Evolutionary conservation across 1,140 invertebrate genomes (phyloP).

Genomic region (Ylistrum balloti): DNA sequence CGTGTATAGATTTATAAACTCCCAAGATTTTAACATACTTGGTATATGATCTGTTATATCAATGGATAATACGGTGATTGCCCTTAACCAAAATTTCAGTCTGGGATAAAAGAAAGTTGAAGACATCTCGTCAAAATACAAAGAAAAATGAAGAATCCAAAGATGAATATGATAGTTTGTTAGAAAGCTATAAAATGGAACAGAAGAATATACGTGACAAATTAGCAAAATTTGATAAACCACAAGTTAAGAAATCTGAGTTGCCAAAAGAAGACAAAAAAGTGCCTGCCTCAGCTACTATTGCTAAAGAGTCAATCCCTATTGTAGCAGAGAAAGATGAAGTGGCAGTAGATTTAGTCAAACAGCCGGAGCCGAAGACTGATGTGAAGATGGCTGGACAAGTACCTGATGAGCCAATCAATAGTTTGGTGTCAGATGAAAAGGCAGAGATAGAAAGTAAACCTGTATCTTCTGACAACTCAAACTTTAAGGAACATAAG

Average conservation of each 20-base stretch:
- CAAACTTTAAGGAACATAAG: neutral
- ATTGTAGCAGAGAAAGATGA: neutral
- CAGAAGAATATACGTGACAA: conserved; percentile 6
- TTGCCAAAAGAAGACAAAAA: neutral
- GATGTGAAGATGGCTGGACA: neutral
- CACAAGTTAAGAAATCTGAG: neutral
- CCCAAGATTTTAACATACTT: too few relatives aligned
- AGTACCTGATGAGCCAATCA: neutral
- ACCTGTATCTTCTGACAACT: neutral
- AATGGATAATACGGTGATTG: neutral
- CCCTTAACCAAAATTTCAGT: conserved; percentile 32
- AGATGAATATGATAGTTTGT: conserved; percentile 18
- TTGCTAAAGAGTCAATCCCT: neutral
- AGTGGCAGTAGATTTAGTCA: neutral
- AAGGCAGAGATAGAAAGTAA: neutral
- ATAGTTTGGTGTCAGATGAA: neutral
- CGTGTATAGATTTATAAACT: too few relatives aligned
- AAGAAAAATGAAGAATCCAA: conserved; percentile 4
- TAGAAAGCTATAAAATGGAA: neutral
- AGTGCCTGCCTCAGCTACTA: neutral
- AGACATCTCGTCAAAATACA: neutral
- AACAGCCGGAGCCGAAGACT: neutral
- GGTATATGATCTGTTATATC: too few relatives aligned
- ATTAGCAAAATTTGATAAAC: conserved; percentile 35
- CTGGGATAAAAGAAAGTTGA: conserved; percentile 52